Base-by-base conservation (phyloP, 2,888 invertebrate genomes). In the Oscheius sp. region DNA sequence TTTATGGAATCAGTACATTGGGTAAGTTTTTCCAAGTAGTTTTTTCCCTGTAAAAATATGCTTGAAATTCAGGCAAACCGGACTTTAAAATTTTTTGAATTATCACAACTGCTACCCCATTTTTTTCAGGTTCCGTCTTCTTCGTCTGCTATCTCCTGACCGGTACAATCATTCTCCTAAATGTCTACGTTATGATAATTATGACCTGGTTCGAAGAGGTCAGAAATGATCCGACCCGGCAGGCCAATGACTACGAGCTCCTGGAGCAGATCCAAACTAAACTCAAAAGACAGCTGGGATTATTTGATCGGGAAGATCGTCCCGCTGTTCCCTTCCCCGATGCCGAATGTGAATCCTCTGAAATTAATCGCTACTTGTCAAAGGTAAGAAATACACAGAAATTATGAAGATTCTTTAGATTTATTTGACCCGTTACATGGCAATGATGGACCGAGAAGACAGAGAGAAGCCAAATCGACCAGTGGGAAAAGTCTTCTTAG, bases 201-300 rank as follows among this genome's bases (percentile, higher is more conserved):
- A 83, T 84, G 82, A 79, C 73, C 64, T 80, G 79, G 64, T 84
- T 83, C 73, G 84, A 84, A 69, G 58, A 76, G 23, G 79, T 84
- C 25, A 68, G 82, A 45, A 82, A 76, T 58, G 82, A 84, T 68
- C 72, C 78, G 55, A 71, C 74, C 56, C 72, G 78, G 21, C 83
- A 83, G 73, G 80, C 83, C 3, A 84, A 84, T 66, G 83, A 84
- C 45, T 84, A 84, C 70, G 84, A 84, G 71, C 77, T 84, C 3
- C 49, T 84, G 46, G 81, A 83, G 35, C 84, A 84, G 25, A 74
- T 84, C 16, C 53, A 63, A 9, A 71, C 75, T n/a, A 84, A 84
- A 78, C 79, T 80, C 23, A 69, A 55, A 23, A n/a, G 43, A 27
- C 35, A 69, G 35, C 18, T 69, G 18, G 56, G 56, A 9, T 13